Evolutionary conservation across 2,888 invertebrate genomes (phyloP), one percentile per base, ranked within the genome.

Genomic region (Steromphala cineraria): DNA sequence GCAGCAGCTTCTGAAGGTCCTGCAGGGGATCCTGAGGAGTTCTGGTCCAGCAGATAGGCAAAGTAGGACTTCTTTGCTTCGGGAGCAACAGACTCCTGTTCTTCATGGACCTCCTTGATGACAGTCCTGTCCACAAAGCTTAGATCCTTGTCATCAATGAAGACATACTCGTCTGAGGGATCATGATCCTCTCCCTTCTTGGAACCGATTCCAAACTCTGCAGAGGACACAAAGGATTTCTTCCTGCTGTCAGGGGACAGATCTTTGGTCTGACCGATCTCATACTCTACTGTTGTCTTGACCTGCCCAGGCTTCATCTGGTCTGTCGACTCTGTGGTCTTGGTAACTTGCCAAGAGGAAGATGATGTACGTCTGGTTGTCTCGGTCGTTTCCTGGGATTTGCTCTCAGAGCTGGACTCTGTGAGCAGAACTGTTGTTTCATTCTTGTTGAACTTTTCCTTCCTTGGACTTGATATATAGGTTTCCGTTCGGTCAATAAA

Each of bases 391-490:
- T 53, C 40, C 7, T 31, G 24, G 5, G 53, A 31, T 5, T 46
- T 4, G 10, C 28, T 55, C 46, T 21, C 19, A n/a, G 40, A 40
- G 15, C 19, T 46, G 2, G 19, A 17, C 28, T 55, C 55, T 53
- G 19, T 31, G 15, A 19, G n/a, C n/a, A 28, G 28, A 2, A n/a
- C 17, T 8, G 76, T 53, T 17, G 53, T 76, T 53, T 55, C 31
- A 15, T 31, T 55, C 19, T 55, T 76, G 55, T 21, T 53, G 24
- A 76, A 21, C 53, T 53, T 53, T 13, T 17, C 36, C 55, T 76
- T 80, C 31, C 53, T 31, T 24, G 83, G 83, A 76, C 81, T 83
- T 17, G 75, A 52, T 10, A 83, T 75, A 56, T 81, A 81, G 2
- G 21, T 75, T 79, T 83, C 83, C n/a, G 52, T 62, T 53, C 83